Conservation (phyloP, 2,113 vertebrate species). For the Myiopsitta monachus region DNA sequence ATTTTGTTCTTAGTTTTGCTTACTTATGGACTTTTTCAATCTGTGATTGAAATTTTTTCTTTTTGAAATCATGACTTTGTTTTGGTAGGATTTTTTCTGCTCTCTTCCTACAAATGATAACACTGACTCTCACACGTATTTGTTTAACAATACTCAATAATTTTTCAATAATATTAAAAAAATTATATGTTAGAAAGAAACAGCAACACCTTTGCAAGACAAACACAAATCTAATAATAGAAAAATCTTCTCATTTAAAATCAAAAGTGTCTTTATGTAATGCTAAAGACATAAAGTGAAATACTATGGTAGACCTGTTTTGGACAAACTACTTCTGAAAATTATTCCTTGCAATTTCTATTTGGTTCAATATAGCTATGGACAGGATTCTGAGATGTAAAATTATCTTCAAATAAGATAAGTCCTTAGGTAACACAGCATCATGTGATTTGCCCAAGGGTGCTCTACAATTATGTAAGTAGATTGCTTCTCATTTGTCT, state of each 20-base stretch:
- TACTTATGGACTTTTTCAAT: constrained; percentile 79
- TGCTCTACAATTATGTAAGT: constrained; percentile 67
- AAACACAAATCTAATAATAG: not conserved
- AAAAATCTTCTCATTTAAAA: not conserved
- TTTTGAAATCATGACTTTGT: constrained; percentile 78
- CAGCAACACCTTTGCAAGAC: not conserved
- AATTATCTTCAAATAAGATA: not conserved
- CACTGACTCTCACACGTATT: not conserved
- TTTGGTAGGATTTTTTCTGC: constrained; percentile 73
- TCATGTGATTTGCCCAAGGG: constrained; percentile 78
- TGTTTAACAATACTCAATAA: not conserved
- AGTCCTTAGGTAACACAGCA: constrained; percentile 73
- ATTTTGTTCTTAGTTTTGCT: not conserved
- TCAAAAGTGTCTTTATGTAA: not conserved
- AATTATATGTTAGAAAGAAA: not conserved
- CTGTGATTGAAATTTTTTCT: constrained; percentile 77
- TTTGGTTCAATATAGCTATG: not conserved
- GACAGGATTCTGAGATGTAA: not conserved
- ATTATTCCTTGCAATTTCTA: not conserved
- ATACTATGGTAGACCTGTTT: not conserved
- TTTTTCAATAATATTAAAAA: not conserved
- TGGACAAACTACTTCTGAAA: not conserved
- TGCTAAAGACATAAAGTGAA: not conserved
- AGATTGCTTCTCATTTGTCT: constrained; percentile 76
- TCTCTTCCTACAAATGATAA: constrained; percentile 72